Evolutionary conservation across 2,113 vertebrate genomes (phyloP).

Genomic region (Siniperca chuatsi): DNA sequence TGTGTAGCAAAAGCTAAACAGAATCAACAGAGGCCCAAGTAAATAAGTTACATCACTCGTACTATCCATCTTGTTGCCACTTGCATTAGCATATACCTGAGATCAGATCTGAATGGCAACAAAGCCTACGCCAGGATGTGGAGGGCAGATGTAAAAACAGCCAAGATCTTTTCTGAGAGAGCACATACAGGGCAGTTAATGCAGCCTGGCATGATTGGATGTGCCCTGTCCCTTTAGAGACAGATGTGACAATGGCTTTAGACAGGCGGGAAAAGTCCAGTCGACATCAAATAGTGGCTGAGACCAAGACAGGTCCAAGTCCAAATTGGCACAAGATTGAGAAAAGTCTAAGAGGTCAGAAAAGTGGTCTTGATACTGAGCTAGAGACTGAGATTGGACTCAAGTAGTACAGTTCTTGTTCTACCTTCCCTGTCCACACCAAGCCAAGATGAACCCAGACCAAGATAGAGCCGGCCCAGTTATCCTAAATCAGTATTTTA

Average conservation of each 20-base stretch:
- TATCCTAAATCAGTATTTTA: slow-evolving; percentile 79
- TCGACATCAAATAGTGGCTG: not conserved
- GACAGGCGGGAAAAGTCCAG: slow-evolving; percentile 15
- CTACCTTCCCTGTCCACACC: not conserved
- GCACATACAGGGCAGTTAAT: not conserved
- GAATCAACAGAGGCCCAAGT: not conserved
- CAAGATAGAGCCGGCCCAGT: slow-evolving; percentile 44
- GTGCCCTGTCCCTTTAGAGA: slow-evolving; percentile 2
- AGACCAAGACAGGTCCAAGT: not conserved
- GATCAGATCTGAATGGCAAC: not conserved
- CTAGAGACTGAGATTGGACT: not conserved
- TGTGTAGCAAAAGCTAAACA: not conserved
- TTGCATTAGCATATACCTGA: not conserved
- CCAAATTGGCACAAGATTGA: not conserved
- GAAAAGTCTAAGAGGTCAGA: not conserved
- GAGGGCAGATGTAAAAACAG: slow-evolving; percentile 5
- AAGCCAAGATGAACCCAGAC: slow-evolving; percentile 40
- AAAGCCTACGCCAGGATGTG: not conserved
- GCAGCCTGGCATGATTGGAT: slow-evolving; percentile 13
- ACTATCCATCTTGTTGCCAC: not conserved
- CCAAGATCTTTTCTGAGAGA: not conserved
- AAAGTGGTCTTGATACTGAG: not conserved
- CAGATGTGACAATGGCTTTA: slow-evolving; percentile 10
- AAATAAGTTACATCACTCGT: not conserved
- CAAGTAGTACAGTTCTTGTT: not conserved